phyloP scores from a whole-genome alignment of 2,888 invertebrate species.

The Coelopa pilipes region DNA sequence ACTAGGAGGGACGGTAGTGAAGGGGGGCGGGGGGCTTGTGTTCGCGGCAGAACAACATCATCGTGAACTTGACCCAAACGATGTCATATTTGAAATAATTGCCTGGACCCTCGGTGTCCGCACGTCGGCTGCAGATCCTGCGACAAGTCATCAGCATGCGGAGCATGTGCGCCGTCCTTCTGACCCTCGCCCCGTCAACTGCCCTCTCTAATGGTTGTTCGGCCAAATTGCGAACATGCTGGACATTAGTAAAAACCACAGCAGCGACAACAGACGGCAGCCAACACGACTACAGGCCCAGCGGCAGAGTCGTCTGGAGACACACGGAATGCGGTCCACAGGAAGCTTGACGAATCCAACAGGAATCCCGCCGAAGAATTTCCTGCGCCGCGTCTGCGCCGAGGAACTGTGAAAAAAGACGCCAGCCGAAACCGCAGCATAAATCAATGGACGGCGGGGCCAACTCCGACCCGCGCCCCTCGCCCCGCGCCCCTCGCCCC shows the following conservation, averaged over 20 bases:
- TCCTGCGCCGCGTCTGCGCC: neutral
- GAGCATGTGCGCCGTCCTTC: constrained; percentile 10
- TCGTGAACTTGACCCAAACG: constrained; percentile 29
- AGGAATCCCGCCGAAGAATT: constrained; percentile 26
- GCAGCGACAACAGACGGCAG: constrained; percentile 9
- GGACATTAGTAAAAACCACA: constrained; percentile 26
- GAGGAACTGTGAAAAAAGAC: constrained; percentile 17
- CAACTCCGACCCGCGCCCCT: neutral
- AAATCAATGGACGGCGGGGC: constrained; percentile 20
- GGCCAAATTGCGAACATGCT: constrained; percentile 25
- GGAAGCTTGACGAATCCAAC: constrained; percentile 29
- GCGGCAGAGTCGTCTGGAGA: neutral
- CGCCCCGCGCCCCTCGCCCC: neutral
- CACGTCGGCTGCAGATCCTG: too few relatives aligned
- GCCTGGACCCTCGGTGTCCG: neutral
- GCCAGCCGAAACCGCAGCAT: constrained; percentile 6
- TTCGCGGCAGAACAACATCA: neutral
- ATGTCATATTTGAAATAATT: constrained; percentile 37
- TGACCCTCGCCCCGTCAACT: neutral
- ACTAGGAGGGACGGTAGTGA: neutral
- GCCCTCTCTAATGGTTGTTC: constrained; percentile 22
- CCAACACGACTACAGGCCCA: neutral
- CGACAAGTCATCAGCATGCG: neutral
- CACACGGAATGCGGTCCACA: neutral
- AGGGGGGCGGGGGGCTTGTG: too few relatives aligned